These are phyloP conservation scores for Drosophila sechellia DNA, from an alignment of 1,140 invertebrate species.

Conservation along the genomic window DNA sequence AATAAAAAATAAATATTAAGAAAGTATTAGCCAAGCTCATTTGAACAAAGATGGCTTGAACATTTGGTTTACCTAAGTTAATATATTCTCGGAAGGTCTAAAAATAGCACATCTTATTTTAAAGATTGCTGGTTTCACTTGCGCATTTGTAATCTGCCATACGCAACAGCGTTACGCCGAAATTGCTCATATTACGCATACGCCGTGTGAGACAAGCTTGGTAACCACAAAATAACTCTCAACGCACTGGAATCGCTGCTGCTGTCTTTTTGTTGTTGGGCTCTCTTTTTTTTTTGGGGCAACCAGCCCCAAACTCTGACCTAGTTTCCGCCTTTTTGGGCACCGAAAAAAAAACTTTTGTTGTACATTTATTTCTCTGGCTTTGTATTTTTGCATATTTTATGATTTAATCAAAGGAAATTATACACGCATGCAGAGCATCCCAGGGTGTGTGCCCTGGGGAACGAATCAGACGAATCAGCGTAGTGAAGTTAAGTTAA, in stretches of 20 bases:
- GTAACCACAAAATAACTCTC: constrained; percentile 30
- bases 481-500: background rate
- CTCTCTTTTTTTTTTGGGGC: constrained; percentile 13
- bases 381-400: constrained; percentile 73
- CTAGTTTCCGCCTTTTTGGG: constrained; percentile 79
- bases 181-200: constrained; percentile 53
- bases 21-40: too few species aligned
- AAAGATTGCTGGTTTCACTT: background rate
- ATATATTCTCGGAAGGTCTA: background rate
- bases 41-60: too few species aligned
- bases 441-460: constrained; percentile 57
- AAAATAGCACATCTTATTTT: background rate
- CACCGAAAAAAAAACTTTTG: constrained; percentile 64
- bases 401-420: constrained; percentile 82
- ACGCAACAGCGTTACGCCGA: constrained; percentile 8
- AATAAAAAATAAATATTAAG: too few species aligned
- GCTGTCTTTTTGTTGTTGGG: background rate
- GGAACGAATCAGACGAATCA: constrained; percentile 27
- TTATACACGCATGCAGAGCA: constrained; percentile 68
- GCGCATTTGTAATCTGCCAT: background rate
- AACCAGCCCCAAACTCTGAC: constrained; percentile 66
- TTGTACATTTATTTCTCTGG: constrained; percentile 33
- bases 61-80: too few species aligned
- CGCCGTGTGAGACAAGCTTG: constrained; percentile 47
- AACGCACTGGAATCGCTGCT: constrained; percentile 18